These are phyloP conservation scores for Ormyrus thymus DNA, from an alignment of 2,888 invertebrate genomes.

Conservation along the genomic window DNA sequence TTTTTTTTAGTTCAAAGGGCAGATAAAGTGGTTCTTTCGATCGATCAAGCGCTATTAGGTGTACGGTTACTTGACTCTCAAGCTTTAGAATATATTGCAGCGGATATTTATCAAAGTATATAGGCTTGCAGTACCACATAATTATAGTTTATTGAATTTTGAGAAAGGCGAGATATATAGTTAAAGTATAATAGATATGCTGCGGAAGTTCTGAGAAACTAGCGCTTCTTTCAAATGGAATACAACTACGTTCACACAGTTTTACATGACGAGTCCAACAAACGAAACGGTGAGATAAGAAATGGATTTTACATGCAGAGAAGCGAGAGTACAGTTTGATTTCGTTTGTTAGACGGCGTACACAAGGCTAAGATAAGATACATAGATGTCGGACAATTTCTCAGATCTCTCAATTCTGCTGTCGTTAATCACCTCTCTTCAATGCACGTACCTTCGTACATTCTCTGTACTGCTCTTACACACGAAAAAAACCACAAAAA, in stretches of 20 bases:
- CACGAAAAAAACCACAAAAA: conserved; percentile 40
- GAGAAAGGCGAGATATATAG: conserved; percentile 38
- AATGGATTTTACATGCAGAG: not conserved
- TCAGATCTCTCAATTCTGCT: conserved; percentile 54
- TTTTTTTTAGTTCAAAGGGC: conserved; percentile 2
- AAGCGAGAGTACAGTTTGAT: not conserved
- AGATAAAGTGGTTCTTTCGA: not conserved
- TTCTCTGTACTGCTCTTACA: conserved; percentile 43
- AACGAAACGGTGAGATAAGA: conserved; percentile 4
- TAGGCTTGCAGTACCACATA: conserved; percentile 35
- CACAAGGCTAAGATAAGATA: conserved; percentile 28
- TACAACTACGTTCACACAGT: conserved; percentile 18
- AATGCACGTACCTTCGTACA: conserved; percentile 48
- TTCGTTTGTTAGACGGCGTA: conserved; percentile 37
- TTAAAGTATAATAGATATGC: conserved; percentile 20
- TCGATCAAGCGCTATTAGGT: conserved; percentile 36
- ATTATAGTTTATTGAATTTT: not conserved
- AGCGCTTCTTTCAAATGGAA: conserved; percentile 30
- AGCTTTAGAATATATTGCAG: conserved; percentile 39
- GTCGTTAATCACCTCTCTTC: conserved; percentile 45
- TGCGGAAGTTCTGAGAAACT: conserved; percentile 55
- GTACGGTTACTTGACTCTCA: conserved; percentile 35
- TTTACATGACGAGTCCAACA: conserved; percentile 11
- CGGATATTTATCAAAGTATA: conserved; percentile 14
- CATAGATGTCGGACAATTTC: conserved; percentile 43